These are phyloP conservation scores for Chironomus tentans DNA, from an alignment of 2,888 invertebrate genomes.

Conservation along the genomic window DNA sequence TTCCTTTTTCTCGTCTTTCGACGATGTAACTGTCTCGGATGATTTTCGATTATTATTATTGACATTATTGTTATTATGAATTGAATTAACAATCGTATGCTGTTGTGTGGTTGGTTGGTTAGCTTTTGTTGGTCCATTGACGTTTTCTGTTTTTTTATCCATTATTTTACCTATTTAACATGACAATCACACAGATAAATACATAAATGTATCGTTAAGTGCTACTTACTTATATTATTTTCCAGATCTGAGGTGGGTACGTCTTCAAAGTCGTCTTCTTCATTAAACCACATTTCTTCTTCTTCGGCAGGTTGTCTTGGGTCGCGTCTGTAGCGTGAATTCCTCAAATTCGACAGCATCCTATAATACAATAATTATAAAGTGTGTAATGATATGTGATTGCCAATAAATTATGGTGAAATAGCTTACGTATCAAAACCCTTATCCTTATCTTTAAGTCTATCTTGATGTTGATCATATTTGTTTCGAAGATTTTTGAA, in stretches of 20 bases:
- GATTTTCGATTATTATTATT: slow-evolving; percentile 22
- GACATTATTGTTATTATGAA: slow-evolving; percentile 12
- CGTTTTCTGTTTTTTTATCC: slow-evolving; percentile 48
- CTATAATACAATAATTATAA: slow-evolving; percentile 40
- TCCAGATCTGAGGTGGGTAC: slow-evolving; percentile 51
- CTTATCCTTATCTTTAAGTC: slow-evolving; percentile 77
- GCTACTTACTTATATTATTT: slow-evolving; percentile 40
- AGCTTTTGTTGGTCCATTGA: slow-evolving; percentile 37
- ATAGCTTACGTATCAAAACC: slow-evolving; percentile 55
- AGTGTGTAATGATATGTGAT: neutral
- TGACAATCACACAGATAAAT: neutral
- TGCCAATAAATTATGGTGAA: neutral
- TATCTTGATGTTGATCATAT: slow-evolving; percentile 87
- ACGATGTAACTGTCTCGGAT: slow-evolving; percentile 16
- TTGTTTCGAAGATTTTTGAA: slow-evolving; percentile 84
- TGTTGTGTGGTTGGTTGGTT: neutral
- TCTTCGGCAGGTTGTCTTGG: slow-evolving; percentile 92
- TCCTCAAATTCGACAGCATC: slow-evolving; percentile 72
- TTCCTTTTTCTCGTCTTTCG: neutral
- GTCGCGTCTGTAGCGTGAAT: slow-evolving; percentile 76
- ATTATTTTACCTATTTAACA: slow-evolving; percentile 50
- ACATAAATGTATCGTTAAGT: neutral
- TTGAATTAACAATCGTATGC: slow-evolving; percentile 21
- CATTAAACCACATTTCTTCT: slow-evolving; percentile 98
- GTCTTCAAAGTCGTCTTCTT: slow-evolving; percentile 88